Evolutionary conservation across 2,888 invertebrate genomes (phyloP), one percentile per base, ranked within the genome.

Genomic region (Limnephilus rhombicus): DNA sequence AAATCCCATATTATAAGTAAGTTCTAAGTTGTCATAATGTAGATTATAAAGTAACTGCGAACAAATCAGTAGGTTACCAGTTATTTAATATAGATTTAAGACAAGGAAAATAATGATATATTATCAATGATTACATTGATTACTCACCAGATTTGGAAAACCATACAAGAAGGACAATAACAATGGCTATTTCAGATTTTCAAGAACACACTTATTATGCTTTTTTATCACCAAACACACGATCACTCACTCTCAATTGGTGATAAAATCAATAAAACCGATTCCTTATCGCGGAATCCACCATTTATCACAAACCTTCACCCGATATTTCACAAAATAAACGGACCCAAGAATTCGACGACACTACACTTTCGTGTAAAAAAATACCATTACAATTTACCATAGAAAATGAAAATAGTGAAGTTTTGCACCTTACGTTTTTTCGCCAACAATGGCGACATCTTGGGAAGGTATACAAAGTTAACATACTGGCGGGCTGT

Each of bases 111-210:
- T 31, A 83, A 34, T 83, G 18, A 34, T 18, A 34, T 0, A 31
- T 86, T n/a, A 86, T 31, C 13, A 34, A 82, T 7, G 31, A 85
- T 49, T 81, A 89, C 13, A 34, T 34, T 7, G 31, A 85, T 49
- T 81, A 89, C 89, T 89, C 89, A 89, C 89, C 89, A 81, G 29
- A 81, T 31, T 31, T 34, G 81, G 49, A 81, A 81, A 89, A 80
- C 81, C 89, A 89, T 89, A 89, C 80, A 89, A 89, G 80, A 45
- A 24, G 34, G 15, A 81, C 89, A 89, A 89, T 89, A 89, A 89
- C 89, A 89, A 41, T 89, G n/a, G 53, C 31, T 68, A 68, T 68
- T 68, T 9, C 24, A 68, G 24, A 68, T 68, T 68, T n/a, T 24
- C 24, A 24, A 68, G 68, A 68, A 68, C 68, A 9, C 68, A 68